Percentiles rank a stretch among this genome's conserved stretches.
These are phyloP conservation scores for human (Homo sapiens) DNA, from an alignment of 2,113 vertebrate species.

Conservation along the genomic window DNA sequence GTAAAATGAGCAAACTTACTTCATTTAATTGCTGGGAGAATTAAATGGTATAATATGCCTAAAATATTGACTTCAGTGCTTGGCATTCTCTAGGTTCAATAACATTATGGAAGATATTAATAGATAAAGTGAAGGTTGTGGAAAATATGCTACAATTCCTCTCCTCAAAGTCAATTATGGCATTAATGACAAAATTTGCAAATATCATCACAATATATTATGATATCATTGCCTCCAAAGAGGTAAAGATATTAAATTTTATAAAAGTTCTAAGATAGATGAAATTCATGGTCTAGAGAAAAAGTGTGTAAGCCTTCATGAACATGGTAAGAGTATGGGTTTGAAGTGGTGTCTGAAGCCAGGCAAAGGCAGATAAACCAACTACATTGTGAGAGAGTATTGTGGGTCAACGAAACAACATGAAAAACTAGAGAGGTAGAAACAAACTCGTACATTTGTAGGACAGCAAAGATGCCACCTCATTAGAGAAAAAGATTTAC, in stretches of 20 bases:
- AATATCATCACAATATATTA: background rate
- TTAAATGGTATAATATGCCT: background rate
- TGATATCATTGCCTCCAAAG: background rate
- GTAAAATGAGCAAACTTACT: background rate
- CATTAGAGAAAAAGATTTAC: background rate
- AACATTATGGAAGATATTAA: background rate
- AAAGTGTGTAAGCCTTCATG: background rate
- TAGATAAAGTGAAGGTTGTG: background rate
- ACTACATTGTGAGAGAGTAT: fast-evolving
- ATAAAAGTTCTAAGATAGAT: background rate
- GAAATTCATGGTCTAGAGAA: background rate
- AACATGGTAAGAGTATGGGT: background rate
- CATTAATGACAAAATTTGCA: background rate
- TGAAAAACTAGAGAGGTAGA: background rate
- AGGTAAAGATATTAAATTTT: background rate
- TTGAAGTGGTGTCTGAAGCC: background rate
- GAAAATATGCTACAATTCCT: background rate
- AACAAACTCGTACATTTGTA: background rate
- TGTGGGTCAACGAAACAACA: background rate
- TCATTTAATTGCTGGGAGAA: background rate
- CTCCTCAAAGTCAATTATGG: background rate
- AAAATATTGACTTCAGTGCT: background rate
- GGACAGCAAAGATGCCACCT: background rate
- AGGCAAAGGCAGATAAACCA: background rate
- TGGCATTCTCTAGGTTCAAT: background rate